Evolutionary conservation across 2,797 vertebrate genomes (phyloP).

Genomic region (Alexandromys oeconomus): DNA sequence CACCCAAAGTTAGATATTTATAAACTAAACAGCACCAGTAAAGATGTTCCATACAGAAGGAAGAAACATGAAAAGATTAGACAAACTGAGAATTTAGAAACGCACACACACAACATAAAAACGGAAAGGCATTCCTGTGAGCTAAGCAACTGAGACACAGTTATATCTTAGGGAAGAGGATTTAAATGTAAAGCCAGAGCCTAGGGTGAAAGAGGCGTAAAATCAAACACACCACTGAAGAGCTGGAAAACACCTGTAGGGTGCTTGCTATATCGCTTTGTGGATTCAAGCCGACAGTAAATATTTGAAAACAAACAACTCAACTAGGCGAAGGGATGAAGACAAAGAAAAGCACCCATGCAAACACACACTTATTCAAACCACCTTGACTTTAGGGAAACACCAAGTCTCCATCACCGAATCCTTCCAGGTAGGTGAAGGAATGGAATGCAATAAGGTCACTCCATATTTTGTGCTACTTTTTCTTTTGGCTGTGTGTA

Average conservation of each 20-base stretch:
- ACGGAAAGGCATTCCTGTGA: not conserved
- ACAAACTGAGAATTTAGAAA: not conserved
- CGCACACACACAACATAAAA: conserved; percentile 4
- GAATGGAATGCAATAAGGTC: not conserved
- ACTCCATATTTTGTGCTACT: not conserved
- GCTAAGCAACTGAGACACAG: not conserved
- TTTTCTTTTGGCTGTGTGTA: not conserved
- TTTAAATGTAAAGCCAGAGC: conserved; percentile 31
- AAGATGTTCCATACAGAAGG: conserved; percentile 38
- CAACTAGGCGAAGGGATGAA: conserved; percentile 5
- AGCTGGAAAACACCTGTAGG: conserved; percentile 31
- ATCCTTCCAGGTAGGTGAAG: not conserved
- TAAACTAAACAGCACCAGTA: conserved; percentile 48
- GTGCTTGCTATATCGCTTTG: conserved; percentile 14
- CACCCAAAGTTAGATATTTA: not conserved
- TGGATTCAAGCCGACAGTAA: conserved; percentile 56
- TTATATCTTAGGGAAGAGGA: not conserved
- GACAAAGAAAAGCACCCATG: conserved; percentile 13
- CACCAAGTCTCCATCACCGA: not conserved
- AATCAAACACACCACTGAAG: conserved; percentile 12
- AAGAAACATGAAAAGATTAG: not conserved
- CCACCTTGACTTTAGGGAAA: not conserved
- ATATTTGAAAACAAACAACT: conserved; percentile 53
- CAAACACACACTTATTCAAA: not conserved
- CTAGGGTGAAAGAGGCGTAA: not conserved